Percentiles rank a stretch among this genome's conserved stretches.
Evolutionary conservation across 1,140 invertebrate species (phyloP).

Genomic region (Listronotus bonariensis): DNA sequence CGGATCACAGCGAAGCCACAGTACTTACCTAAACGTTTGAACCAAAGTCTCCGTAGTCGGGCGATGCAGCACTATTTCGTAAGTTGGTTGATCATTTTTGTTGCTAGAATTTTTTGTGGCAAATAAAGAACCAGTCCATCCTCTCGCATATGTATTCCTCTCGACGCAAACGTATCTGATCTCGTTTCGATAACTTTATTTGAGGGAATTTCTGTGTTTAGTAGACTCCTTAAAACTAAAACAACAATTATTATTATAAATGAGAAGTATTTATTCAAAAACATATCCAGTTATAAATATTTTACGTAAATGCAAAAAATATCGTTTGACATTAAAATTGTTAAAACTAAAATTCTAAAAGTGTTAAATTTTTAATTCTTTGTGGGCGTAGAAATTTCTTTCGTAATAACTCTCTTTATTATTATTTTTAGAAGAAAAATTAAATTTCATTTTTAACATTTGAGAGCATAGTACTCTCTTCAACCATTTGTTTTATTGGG

Average conservation of each 20-base stretch:
- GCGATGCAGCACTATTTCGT: constrained; percentile 75
- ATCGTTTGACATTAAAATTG: too few species aligned
- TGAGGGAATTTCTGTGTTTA: constrained; percentile 59
- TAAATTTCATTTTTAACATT: too few species aligned
- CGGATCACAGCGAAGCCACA: too few species aligned
- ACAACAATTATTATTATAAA: constrained; percentile 32
- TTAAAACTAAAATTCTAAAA: too few species aligned
- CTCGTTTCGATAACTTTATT: constrained; percentile 70
- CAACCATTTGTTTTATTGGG: too few species aligned
- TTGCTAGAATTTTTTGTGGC: constrained; percentile 58
- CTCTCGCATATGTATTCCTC: constrained; percentile 67
- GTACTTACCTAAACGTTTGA: constrained; percentile 73
- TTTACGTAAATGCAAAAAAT: too few species aligned
- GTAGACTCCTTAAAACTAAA: constrained; percentile 60
- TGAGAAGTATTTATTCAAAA: background rate
- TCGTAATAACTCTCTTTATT: too few species aligned
- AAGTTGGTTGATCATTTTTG: constrained; percentile 62
- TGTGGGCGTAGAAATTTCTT: too few species aligned
- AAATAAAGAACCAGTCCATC: constrained; percentile 72
- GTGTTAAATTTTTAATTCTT: too few species aligned
- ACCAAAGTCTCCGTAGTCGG: constrained; percentile 68
- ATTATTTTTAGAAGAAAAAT: too few species aligned
- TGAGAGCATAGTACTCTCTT: too few species aligned
- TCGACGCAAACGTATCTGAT: constrained; percentile 67
- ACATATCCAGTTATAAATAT: too few species aligned